A percentile compares a stretch with the other conserved stretches of the same genome.
phyloP scores from a whole-genome alignment of 2,113 vertebrate species.

The Strix uralensis region DNA sequence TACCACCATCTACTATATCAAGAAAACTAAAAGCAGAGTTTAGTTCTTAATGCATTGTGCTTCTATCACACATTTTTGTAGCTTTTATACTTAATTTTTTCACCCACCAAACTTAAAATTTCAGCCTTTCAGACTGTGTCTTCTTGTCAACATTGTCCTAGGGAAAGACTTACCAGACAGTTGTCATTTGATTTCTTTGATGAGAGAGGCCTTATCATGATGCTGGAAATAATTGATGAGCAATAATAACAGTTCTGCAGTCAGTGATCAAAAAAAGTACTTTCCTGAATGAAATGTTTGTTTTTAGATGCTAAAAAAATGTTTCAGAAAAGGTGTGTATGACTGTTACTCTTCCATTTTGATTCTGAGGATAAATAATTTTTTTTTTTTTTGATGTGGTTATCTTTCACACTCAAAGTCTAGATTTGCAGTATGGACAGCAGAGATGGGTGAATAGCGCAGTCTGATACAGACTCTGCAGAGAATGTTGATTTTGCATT shows the following conservation, averaged over 20 bases:
- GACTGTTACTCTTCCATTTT: not conserved
- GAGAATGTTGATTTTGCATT: not conserved
- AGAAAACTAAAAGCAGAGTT: not conserved
- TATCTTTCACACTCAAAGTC: not conserved
- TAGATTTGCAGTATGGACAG: not conserved
- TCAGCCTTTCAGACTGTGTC: not conserved
- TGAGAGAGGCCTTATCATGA: not conserved
- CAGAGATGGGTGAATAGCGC: not conserved
- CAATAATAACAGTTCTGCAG: constrained; percentile 46
- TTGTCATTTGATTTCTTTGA: constrained; percentile 29
- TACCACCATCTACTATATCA: not conserved
- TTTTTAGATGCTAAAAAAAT: constrained; percentile 34
- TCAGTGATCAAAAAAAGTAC: constrained; percentile 25
- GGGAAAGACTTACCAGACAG: not conserved
- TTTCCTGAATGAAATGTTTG: constrained; percentile 37
- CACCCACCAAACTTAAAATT: not conserved
- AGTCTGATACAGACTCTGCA: not conserved
- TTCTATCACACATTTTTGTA: not conserved
- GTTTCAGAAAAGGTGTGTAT: not conserved
- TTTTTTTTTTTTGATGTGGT: no score
- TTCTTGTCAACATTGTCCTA: constrained; percentile 7
- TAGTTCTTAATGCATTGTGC: not conserved
- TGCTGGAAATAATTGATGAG: constrained; percentile 37
- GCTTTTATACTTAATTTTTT: constrained; percentile 7
- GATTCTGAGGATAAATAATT: not conserved